Evolutionary conservation across 1,140 invertebrate species (phyloP).

Genomic region (Matsumurasca onukii): DNA sequence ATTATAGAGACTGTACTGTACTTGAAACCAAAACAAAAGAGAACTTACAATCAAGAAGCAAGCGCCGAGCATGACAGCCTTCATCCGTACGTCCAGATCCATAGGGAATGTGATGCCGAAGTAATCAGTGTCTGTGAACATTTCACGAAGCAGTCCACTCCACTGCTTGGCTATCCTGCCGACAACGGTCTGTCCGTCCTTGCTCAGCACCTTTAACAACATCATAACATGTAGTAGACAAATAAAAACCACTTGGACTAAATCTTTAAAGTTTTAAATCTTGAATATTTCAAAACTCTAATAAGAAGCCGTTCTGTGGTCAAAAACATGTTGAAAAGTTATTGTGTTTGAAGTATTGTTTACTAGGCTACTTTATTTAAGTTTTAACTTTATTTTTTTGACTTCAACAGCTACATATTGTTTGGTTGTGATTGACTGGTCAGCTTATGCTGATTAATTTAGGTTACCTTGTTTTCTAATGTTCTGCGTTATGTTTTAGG

Average conservation of each 20-base stretch:
- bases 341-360: background rate
- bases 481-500: no score
- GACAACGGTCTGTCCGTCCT: slow-evolving; percentile 62
- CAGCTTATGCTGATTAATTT: no score
- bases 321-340: background rate
- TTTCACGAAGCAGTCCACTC: slow-evolving; percentile 66
- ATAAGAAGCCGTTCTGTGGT: background rate
- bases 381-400: no score
- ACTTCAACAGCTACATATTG: no score
- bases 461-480: no score
- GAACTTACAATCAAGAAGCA: slow-evolving; percentile 68
- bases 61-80: slow-evolving; percentile 75
- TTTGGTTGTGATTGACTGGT: no score
- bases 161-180: slow-evolving; percentile 79
- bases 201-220: slow-evolving; percentile 58
- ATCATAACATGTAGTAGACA: background rate
- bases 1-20: no score
- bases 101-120: slow-evolving; percentile 79
- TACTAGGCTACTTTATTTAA: no score
- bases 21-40: background rate
- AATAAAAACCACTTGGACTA: background rate
- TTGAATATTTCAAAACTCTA: background rate
- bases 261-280: background rate
- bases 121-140: slow-evolving; percentile 74
- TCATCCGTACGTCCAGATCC: slow-evolving; percentile 79